A percentile compares a stretch with the other conserved stretches of the same genome.
Conservation (phyloP, 2,113 vertebrate species). For the Microcebus murinus region DNA sequence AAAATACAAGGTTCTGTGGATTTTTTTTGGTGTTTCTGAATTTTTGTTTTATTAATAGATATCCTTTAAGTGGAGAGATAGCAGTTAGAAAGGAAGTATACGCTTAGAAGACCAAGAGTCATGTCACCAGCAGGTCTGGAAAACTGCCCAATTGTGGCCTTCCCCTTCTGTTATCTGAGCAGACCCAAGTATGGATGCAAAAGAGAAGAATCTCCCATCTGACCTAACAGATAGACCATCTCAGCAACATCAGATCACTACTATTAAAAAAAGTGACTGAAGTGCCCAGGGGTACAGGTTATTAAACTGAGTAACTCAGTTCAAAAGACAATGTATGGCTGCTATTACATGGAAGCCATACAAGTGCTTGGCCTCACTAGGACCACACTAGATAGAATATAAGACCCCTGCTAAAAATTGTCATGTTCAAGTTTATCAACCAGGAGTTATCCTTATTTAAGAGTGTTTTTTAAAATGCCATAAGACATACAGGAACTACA, state of each 20-base stretch:
- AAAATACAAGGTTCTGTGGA: background rate
- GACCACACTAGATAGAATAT: background rate
- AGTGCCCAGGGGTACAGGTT: background rate
- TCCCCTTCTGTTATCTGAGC: background rate
- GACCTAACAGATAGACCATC: background rate
- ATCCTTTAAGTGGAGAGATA: background rate
- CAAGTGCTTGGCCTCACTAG: background rate
- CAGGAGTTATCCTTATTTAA: background rate
- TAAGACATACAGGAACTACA: background rate
- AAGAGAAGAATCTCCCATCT: background rate
- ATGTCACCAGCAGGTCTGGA: background rate
- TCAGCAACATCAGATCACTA: background rate
- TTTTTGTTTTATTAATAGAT: background rate
- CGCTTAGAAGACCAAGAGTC: background rate
- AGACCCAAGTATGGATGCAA: background rate
- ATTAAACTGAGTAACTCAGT: background rate
- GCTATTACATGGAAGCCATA: background rate
- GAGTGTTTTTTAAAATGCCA: background rate
- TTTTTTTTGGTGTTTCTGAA: background rate
- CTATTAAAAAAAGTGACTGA: background rate
- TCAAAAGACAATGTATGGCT: background rate
- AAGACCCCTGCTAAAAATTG: background rate
- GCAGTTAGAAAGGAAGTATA: background rate
- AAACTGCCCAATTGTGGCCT: rapidly evolving
- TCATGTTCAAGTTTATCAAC: background rate